Evolutionary conservation across 2,888 invertebrate species (phyloP).

Genomic region (Synergus laeviventris): DNA sequence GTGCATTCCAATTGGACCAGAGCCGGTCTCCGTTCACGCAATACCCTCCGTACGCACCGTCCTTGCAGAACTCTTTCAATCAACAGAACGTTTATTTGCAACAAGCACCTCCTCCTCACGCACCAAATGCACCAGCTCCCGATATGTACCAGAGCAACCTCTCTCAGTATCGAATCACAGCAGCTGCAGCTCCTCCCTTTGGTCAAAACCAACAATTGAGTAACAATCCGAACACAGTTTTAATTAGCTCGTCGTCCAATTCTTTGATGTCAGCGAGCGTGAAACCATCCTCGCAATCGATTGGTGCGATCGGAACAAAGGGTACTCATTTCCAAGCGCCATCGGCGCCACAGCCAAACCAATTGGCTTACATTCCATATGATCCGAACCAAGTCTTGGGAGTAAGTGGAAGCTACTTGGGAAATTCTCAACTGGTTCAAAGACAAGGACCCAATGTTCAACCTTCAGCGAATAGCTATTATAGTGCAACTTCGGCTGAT

Average conservation of each 20-base stretch:
- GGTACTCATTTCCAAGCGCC: constrained; percentile 78
- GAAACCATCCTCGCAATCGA: constrained; percentile 88
- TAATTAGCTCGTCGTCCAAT: constrained; percentile 92
- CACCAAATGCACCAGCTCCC: constrained; percentile 79
- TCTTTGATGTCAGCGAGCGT: constrained; percentile 93
- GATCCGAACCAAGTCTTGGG: constrained; percentile 79
- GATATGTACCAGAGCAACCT: constrained; percentile 83
- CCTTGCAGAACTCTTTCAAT: constrained; percentile 77
- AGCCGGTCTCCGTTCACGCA: constrained; percentile 89
- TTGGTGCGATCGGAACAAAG: constrained; percentile 89
- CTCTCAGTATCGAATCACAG: constrained; percentile 79
- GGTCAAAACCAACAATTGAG: constrained; percentile 88
- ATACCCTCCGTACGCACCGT: constrained; percentile 85
- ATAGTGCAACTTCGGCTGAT: constrained; percentile 73
- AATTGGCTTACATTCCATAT: constrained; percentile 80
- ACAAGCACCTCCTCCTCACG: constrained; percentile 79
- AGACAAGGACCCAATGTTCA: constrained; percentile 78
- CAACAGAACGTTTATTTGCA: constrained; percentile 77
- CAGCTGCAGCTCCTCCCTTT: constrained; percentile 81
- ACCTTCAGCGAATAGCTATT: constrained; percentile 73
- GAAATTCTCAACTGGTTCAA: constrained; percentile 81
- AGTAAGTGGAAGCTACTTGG: constrained; percentile 79
- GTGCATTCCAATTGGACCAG: constrained; percentile 87
- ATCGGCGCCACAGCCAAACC: constrained; percentile 78
- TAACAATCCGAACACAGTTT: constrained; percentile 90